Base-by-base conservation (phyloP, 2,888 invertebrate species). In the Ligdia adustata region DNA sequence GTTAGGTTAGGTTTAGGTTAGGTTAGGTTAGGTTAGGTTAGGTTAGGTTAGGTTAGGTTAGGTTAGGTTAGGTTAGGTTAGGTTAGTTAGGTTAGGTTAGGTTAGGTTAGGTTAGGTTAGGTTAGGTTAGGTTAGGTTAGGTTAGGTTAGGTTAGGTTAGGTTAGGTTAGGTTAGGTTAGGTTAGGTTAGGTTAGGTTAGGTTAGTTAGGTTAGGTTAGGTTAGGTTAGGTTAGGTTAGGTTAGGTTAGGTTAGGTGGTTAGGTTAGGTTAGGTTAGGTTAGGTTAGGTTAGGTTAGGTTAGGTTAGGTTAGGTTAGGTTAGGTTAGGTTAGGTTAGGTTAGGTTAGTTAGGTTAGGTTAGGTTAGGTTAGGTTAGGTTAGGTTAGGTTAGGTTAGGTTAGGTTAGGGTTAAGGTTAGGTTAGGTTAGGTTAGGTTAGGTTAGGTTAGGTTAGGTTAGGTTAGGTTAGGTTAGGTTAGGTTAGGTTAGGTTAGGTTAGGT, bases 381-480 rank as follows among this genome's bases (percentile, higher is more conserved):
- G 44, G 44, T 44, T 44, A 44, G 44, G 44, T 44, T 43, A 43
- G 43, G 43, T 44, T 44, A 44, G 44, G 35, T 35, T 35, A 44
- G 35, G 44, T 44, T 44, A 44, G 44, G 35, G 44, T 44, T 44
- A 44, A 37, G 35, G 44, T 44, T 44, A 44, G 44, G 44, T 44
- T 44, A 44, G 44, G 44, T 44, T 44, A 44, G 44, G 44, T 44
- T 44, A 44, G 44, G 44, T 44, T 44, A 37, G 37, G 43, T 43
- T 43, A 43, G 44, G 37, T 44, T 44, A 44, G 44, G 44, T 44
- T 44, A 44, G 44, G 44, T 44, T 44, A 44, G 37, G 44, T 44
- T 37, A 37, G 37, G 44, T 44, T 44, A 44, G 44, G 44, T 44
- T 44, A 44, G 44, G 44, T 44, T 44, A 44, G 44, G 44, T 32